These are phyloP conservation scores for Nephrotoma flavescens DNA, from an alignment of 2,888 invertebrate genomes.

Conservation along the genomic window DNA sequence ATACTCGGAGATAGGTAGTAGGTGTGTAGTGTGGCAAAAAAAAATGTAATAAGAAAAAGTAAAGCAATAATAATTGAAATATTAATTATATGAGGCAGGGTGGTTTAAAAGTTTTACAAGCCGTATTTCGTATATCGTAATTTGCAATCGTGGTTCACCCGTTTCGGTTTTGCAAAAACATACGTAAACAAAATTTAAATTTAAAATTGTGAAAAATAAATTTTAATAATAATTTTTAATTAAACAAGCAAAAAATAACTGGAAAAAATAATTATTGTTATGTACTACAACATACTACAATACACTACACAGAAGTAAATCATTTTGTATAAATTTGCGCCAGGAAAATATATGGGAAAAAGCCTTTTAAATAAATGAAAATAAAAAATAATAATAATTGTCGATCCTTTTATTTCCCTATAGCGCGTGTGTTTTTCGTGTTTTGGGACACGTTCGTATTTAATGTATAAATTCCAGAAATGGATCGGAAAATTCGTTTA, in stretches of 20 bases:
- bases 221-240: background rate
- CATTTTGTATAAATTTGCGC: background rate
- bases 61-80: background rate
- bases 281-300: background rate
- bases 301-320: background rate
- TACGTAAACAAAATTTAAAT: background rate
- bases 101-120: background rate
- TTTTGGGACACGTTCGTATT: background rate
- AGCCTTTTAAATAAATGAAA: constrained; percentile 3
- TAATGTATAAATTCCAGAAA: background rate
- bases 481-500: background rate
- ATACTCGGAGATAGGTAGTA: background rate
- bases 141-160: background rate
- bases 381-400: background rate
- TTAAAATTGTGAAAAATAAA: background rate
- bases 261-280: background rate
- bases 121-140: background rate
- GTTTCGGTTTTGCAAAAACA: background rate
- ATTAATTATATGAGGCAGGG: background rate
- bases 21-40: background rate
- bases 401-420: background rate
- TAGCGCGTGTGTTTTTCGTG: background rate
- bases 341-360: background rate
- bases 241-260: background rate
- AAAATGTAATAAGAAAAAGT: background rate